Base-by-base conservation (phyloP, 1,140 invertebrate genomes). In the Pomacea maculata region DNA sequence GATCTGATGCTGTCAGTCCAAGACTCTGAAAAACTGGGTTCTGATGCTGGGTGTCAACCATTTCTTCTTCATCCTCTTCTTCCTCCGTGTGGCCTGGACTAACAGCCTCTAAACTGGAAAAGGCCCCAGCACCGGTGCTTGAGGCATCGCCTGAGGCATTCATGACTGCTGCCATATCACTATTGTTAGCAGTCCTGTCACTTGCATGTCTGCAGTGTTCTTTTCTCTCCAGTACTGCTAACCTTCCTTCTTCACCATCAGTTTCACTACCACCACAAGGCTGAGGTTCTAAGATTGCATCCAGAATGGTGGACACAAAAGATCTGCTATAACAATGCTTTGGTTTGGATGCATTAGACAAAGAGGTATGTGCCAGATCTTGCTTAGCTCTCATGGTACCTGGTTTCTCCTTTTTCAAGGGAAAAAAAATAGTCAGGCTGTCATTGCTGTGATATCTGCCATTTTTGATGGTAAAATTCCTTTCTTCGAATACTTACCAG, bases 261-360 rank as follows among this genome's bases (percentile, higher is more conserved):
- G 34, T 45, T 45, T 45, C 34, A 45, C 34, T 45, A 45, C 6
- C 34, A 45, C 34, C 34, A 45, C 34, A 17, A 61, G 57, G 57
- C 8, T 1, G 57, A 61, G 15, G 57, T 61, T 61, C 57, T 61
- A 17, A 14, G 57, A 52, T 70, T 5, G 79, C 72, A n/a, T 54
- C 45, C 45, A 80, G 79, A 34, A 80, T 75, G 12, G 17, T 67
- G 72, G 79, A 80, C n/a, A 80, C 79, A 19, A 80, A 75, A 17
- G 79, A 80, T 29, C 74, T 67, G 17, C 65, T 4, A n/a, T 45
- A 68, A 45, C 68, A 34, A 54, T 67, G 77, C 67, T n/a, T 55
- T 65, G 54, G 34, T 65, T 78, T 78, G 77, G 54, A 21, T 3
- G 65, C 34, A 29, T 57, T 68, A 21, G 45, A 77, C 15, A 11